These are phyloP conservation scores for Epinephelus malabaricus DNA, from an alignment of 2,797 vertebrate species.

Conservation along the genomic window DNA sequence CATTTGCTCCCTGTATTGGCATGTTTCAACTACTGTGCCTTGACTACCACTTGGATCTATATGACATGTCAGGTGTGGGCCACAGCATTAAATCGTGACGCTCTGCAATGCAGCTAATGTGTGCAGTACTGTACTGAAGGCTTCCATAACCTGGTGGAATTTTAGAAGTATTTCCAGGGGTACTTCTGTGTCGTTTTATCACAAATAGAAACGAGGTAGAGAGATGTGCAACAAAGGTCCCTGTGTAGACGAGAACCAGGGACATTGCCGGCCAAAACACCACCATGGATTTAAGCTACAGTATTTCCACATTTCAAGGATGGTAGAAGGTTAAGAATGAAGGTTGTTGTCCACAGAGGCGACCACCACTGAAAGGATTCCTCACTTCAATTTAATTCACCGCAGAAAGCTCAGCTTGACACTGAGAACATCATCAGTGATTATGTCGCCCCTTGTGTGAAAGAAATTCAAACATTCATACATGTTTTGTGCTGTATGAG, in stretches of 20 bases:
- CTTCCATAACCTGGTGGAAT: no score
- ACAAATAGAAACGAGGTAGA: background rate
- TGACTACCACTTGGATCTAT: background rate
- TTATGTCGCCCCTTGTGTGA: background rate
- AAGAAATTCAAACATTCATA: constrained; percentile 8
- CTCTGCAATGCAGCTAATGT: background rate
- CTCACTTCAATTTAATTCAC: constrained; percentile 58
- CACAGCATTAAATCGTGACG: background rate
- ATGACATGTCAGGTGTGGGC: background rate
- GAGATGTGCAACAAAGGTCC: background rate
- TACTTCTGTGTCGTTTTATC: background rate
- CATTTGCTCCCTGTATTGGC: background rate
- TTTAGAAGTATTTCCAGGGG: background rate
- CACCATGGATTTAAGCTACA: background rate
- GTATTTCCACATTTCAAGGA: constrained; percentile 15
- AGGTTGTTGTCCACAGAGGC: constrained; percentile 13
- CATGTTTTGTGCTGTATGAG: background rate
- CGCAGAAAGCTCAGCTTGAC: constrained; percentile 41
- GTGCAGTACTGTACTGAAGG: background rate
- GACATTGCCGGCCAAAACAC: background rate
- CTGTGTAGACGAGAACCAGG: background rate
- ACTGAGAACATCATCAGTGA: constrained; percentile 29
- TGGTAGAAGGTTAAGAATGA: constrained; percentile 26
- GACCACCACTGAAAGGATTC: constrained; percentile 6
- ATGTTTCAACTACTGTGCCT: no score